Percentiles rank a stretch among this genome's conserved stretches.
These are phyloP conservation scores for Saturnia pavonia DNA, from an alignment of 2,888 invertebrate genomes.

Conservation along the genomic window DNA sequence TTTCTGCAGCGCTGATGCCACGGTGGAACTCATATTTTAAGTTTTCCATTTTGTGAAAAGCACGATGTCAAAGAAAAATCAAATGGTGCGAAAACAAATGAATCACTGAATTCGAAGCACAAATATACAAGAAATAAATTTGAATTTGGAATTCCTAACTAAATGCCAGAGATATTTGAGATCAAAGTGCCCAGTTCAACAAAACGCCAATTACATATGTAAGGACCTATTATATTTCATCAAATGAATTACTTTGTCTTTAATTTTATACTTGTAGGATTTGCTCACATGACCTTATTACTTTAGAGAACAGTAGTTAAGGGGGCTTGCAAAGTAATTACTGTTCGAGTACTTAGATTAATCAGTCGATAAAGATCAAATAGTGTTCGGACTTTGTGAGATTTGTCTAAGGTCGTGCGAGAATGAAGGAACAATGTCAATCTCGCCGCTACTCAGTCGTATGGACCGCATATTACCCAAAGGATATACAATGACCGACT, in stretches of 20 bases:
- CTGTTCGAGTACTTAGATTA: slow-evolving; percentile 17
- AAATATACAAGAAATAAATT: too few relatives aligned
- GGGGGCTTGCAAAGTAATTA: slow-evolving; percentile 14
- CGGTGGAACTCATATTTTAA: too few relatives aligned
- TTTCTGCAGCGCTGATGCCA: too few relatives aligned
- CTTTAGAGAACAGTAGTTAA: background rate
- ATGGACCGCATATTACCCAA: slow-evolving; percentile 11
- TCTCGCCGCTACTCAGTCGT: slow-evolving; percentile 1
- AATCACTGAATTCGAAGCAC: too few relatives aligned
- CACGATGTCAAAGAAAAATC: too few relatives aligned
- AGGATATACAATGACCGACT: slow-evolving; percentile 15
- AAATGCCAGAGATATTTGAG: too few relatives aligned
- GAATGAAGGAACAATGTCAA: background rate
- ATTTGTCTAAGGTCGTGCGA: slow-evolving; percentile 2
- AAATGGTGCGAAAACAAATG: too few relatives aligned
- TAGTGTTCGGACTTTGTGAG: slow-evolving; percentile 9
- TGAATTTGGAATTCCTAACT: too few relatives aligned
- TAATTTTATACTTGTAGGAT: background rate
- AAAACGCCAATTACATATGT: too few relatives aligned
- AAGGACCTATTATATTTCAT: background rate
- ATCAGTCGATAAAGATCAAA: slow-evolving; percentile 24
- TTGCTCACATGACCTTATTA: slow-evolving; percentile 5
- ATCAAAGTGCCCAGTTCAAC: too few relatives aligned
- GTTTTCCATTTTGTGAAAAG: too few relatives aligned
- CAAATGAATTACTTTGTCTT: background rate